phyloP scores from a whole-genome alignment of 2,113 vertebrate species.

The Rhabdomys dilectus region DNA sequence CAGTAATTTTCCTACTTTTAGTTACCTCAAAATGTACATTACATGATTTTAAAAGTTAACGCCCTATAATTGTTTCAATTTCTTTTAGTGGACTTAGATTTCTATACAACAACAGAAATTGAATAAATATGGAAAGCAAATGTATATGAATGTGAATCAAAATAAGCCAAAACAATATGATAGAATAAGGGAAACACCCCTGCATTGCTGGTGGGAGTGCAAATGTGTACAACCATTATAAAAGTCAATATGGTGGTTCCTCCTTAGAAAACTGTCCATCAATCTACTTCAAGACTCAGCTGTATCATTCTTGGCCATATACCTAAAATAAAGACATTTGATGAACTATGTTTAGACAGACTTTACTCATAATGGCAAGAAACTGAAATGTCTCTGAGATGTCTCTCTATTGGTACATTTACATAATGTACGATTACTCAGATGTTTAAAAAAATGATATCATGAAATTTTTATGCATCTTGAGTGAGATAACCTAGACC shows the following conservation, averaged over 20 bases:
- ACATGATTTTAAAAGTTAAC: constrained; percentile 5
- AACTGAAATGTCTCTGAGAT: neutral
- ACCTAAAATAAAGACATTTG: neutral
- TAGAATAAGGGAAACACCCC: neutral
- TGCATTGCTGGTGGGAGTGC: neutral
- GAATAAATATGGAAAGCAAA: neutral
- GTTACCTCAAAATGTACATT: neutral
- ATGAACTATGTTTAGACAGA: neutral
- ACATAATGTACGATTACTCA: neutral
- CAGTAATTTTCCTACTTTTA: neutral
- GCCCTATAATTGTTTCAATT: constrained; percentile 2
- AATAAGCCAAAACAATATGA: constrained; percentile 2
- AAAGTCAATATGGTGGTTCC: neutral
- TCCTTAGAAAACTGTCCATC: neutral
- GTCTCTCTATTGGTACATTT: neutral
- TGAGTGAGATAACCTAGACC: neutral
- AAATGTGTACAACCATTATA: neutral
- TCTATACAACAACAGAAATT: neutral
- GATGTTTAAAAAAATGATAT: neutral
- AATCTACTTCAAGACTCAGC: neutral
- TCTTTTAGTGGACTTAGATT: neutral
- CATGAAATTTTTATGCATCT: neutral
- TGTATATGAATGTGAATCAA: constrained; percentile 27
- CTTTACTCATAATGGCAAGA: neutral
- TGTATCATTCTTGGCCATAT: neutral